Percentiles rank a stretch among this genome's conserved stretches.
Conservation (phyloP, 2,113 vertebrate species). For the Sphaerodactylus townsendi region DNA sequence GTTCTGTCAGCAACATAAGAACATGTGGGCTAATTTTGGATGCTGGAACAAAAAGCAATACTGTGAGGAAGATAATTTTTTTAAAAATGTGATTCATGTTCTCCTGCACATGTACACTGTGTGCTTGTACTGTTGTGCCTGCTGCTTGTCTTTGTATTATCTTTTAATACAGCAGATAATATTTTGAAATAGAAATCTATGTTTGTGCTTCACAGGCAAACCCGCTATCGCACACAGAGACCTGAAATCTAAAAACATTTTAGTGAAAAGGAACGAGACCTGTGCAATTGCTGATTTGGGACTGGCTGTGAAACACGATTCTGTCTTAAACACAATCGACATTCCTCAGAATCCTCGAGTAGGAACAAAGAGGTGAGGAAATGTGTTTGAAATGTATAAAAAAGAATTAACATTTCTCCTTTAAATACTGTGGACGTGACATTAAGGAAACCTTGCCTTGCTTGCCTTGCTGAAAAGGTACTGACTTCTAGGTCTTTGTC, state of each 20-base stretch:
- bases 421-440: background rate
- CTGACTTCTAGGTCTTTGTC: background rate
- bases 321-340: constrained; percentile 88
- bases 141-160: background rate
- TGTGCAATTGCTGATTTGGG: constrained; percentile 96
- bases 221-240: constrained; percentile 97
- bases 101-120: accelerated
- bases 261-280: constrained; percentile 92
- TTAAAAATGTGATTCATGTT: accelerated
- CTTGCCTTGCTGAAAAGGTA: background rate
- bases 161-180: background rate
- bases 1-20: background rate
- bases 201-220: constrained; percentile 80
- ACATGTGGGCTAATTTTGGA: background rate
- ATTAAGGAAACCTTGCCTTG: background rate
- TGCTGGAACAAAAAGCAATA: background rate
- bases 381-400: background rate
- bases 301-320: constrained; percentile 94
- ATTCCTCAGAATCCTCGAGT: constrained; percentile 92
- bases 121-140: background rate
- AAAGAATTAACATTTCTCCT: background rate
- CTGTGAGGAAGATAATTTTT: background rate
- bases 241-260: constrained; percentile 97
- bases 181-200: background rate
- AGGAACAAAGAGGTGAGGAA: constrained; percentile 89